Base-by-base conservation (phyloP, 2,888 invertebrate species). In the Atrina japonica region DNA sequence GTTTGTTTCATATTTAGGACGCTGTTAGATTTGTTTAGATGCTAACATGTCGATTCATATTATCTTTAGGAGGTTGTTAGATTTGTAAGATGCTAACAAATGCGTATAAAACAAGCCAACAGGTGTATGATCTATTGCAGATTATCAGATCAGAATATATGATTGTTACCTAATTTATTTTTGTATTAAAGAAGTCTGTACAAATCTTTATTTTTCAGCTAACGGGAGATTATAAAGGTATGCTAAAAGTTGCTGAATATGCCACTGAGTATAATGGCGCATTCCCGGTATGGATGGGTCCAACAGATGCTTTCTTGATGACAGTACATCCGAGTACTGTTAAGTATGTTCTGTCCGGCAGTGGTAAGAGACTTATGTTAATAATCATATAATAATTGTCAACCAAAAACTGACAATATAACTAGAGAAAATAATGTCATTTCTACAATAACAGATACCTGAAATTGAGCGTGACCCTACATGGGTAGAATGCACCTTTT, bases 261-360 rank as follows among this genome's bases (percentile, higher is more conserved):
- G 73, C 72, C 18, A 61, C 66, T 27, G 45, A 45, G 18, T 81
- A 77, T 56, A 60, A 58, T 3, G 78, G 78, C 18, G 77, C 73
- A 23, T 81, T 76, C 18, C 77, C 78, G 1, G 71, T 75, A 0
- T 81, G 81, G 81, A 77, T 72, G 65, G 81, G 81, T n/a, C 81
- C 81, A 7, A 63, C 67, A 1, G 81, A 81, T 52, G 81, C 75
- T 14, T 72, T 72, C 49, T 63, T 81, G 16, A 73, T 78, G 47
- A 70, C 76, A 1, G 77, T 72, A 6, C 74, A 76, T 40, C 75
- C 78, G 1, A 49, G 70, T 3, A 75, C 75, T 16, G 77, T 76
- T 3, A 75, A 71, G 45, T 61, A 47, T 6, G 70, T 81, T 9
- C 66, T 81, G 2, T 71, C 78, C 1, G 81, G 81, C 49, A 53